phyloP scores from a whole-genome alignment of 2,797 vertebrate genomes.

The Chelon labrosus region DNA sequence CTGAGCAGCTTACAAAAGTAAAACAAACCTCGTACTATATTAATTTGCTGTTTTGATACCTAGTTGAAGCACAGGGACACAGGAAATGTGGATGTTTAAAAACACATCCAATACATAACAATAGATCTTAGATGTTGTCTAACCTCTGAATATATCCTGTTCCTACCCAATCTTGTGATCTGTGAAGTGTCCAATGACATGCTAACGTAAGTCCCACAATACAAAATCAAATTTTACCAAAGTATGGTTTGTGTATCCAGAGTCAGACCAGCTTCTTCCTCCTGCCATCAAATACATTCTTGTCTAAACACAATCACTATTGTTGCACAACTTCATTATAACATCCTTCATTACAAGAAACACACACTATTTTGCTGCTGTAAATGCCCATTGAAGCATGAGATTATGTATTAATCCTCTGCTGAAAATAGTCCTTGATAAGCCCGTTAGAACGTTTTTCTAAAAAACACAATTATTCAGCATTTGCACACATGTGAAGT shows the following conservation, averaged over 20 bases:
- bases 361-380: neutral
- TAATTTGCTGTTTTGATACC: no score
- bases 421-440: neutral
- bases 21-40: neutral
- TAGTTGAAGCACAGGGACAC: no score
- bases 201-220: neutral
- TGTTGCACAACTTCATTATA: neutral
- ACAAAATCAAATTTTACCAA: neutral
- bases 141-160: neutral
- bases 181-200: neutral
- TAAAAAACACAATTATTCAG: neutral
- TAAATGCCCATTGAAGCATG: neutral
- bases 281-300: neutral
- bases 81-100: neutral
- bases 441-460: neutral
- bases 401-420: neutral
- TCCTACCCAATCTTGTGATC: neutral
- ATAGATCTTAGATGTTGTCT: neutral
- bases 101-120: neutral
- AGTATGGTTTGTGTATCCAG: neutral
- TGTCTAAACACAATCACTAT: neutral
- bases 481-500: neutral
- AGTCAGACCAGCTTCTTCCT: neutral
- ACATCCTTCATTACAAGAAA: neutral
- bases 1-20: neutral